A percentile compares a stretch with the other conserved stretches of the same genome.
phyloP scores from a whole-genome alignment of 2,797 vertebrate genomes.

The Odontamblyopus lacepedii region DNA sequence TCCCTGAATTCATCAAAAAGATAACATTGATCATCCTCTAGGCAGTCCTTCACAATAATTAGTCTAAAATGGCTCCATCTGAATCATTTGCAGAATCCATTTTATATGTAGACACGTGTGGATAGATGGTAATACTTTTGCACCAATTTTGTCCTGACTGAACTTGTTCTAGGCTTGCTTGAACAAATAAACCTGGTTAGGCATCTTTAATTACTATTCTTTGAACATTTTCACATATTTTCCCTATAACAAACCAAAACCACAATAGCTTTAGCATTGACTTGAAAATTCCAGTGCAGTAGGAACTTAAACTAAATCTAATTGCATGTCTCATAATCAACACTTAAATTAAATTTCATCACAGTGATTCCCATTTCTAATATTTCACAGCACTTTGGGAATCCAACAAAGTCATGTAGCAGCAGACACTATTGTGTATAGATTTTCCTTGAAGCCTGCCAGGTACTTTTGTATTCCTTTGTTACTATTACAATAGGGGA shows the following conservation, averaged over 20 bases:
- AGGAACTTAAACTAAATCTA: slow-evolving; percentile 28
- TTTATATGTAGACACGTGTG: not conserved
- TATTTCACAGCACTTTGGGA: slow-evolving; percentile 34
- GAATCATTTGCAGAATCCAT: not conserved
- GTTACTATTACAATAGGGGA: not conserved
- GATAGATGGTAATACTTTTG: not conserved
- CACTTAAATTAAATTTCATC: slow-evolving; percentile 30
- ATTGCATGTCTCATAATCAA: slow-evolving; percentile 29
- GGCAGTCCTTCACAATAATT: not conserved
- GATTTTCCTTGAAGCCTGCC: slow-evolving; percentile 19
- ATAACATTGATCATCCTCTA: slow-evolving; percentile 1
- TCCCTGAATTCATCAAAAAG: slow-evolving; percentile 3
- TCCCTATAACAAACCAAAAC: slow-evolving; percentile 16
- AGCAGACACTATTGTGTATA: slow-evolving; percentile 11
- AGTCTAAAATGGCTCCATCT: not conserved
- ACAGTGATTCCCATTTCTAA: slow-evolving; percentile 21
- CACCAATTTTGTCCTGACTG: not conserved
- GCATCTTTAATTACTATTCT: slow-evolving; percentile 36
- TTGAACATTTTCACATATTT: slow-evolving; percentile 19
- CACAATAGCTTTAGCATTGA: slow-evolving; percentile 36
- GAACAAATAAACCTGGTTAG: slow-evolving; percentile 8
- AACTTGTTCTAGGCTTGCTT: not conserved
- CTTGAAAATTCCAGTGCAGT: slow-evolving; percentile 23
- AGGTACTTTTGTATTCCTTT: slow-evolving; percentile 2
- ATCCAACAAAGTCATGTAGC: slow-evolving; percentile 4